Base-by-base conservation (phyloP, 2,797 vertebrate species). In the Muscicapa comitata region DNA sequence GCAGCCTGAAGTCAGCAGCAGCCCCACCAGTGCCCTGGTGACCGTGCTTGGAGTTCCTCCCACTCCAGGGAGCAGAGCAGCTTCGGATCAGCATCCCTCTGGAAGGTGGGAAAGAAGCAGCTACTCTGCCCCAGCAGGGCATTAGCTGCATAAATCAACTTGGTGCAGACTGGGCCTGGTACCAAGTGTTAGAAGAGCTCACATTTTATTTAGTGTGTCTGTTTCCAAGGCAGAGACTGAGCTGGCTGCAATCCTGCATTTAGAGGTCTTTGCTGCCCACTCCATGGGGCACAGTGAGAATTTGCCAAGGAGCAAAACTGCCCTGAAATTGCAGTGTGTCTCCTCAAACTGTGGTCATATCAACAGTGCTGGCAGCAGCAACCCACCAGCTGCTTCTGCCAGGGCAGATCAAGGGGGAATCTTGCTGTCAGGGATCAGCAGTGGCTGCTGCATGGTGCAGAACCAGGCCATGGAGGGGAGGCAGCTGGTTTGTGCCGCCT, bases 281-380 rank as follows among this genome's bases (percentile, higher is more conserved):
- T 72, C 21, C 26, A 9, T 0, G 0, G 28, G 47, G 38, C 4
- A 1, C 58, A 42, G 45, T 4, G 63, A 63, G 21, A 0, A 0
- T 26, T 67, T 4, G 3, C 42, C 24, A 10, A 55, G 33, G 31
- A 72, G 48, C 20, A 26, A n/a, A n/a, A 17, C 24, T 0, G 3
- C 59, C 42, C 62, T 51, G 78, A 35, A 78, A 43, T 26, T 5
- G 43, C 42, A 17, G 14, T 0, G 4, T 35, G 47, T 13, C 51
- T 28, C 40, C 40, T n/a, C 17, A 45, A 14, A 23, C 23, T 7
- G 18, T 8, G 58, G 7, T 10, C 7, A 4, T 13, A 13, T 2
- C 2, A 2, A 29, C 63, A 8, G 8, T 5, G n/a, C 45, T 48
- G 66, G 51, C 4, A 23, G 24, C 61, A 47, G 63, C n/a, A 57